Percentiles rank a stretch among this genome's conserved stretches.
phyloP scores from a whole-genome alignment of 1,140 invertebrate genomes.

The Campoletis sonorensis region DNA sequence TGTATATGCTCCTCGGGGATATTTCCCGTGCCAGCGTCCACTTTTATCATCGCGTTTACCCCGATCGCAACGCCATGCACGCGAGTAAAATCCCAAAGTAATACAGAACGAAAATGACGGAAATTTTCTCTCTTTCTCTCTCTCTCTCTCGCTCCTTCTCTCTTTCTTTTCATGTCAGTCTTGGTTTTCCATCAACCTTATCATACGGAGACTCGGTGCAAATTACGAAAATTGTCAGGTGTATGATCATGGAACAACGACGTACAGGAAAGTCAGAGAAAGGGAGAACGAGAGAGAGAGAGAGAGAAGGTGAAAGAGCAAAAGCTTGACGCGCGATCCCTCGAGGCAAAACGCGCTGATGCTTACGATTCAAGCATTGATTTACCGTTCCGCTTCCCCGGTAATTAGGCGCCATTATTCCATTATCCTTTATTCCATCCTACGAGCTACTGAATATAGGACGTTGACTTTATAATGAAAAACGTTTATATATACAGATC shows the following conservation, averaged over 20 bases:
- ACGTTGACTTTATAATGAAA: slow-evolving; percentile 31
- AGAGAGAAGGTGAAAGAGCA: not conserved
- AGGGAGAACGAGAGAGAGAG: no score
- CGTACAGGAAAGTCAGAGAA: not conserved
- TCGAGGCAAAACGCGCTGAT: slow-evolving; percentile 26
- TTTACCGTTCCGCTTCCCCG: slow-evolving; percentile 29
- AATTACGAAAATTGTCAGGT: slow-evolving; percentile 39
- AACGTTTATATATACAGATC: slow-evolving; percentile 23
- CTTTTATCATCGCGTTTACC: not conserved
- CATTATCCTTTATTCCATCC: slow-evolving; percentile 41
- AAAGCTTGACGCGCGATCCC: slow-evolving; percentile 17
- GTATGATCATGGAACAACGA: not conserved
- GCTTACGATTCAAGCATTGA: slow-evolving; percentile 40
- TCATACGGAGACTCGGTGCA: not conserved
- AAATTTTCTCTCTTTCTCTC: slow-evolving; percentile 15
- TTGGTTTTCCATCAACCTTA: not conserved
- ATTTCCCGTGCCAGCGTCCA: not conserved
- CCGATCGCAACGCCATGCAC: not conserved
- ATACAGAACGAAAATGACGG: no score
- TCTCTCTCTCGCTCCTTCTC: slow-evolving; percentile 19
- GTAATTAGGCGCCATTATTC: slow-evolving; percentile 45
- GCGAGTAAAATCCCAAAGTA: no score
- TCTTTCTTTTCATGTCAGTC: not conserved
- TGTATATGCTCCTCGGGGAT: slow-evolving; percentile 9
- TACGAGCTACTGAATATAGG: not conserved